Evolutionary conservation across 2,888 invertebrate species (phyloP).

Genomic region (Ectropis crepuscularia): DNA sequence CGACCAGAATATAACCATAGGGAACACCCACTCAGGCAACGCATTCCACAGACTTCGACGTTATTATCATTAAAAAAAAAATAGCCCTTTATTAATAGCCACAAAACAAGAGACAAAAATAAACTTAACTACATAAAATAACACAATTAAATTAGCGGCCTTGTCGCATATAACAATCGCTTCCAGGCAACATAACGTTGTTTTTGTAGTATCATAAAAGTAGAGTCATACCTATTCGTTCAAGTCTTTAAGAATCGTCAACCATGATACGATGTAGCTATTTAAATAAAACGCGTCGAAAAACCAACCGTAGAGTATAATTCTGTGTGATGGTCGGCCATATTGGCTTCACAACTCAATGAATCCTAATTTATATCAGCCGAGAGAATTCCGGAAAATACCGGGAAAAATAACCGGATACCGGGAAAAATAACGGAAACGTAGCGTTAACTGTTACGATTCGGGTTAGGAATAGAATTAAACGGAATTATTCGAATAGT

Average conservation of each 20-base stretch:
- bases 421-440: conserved; percentile 22
- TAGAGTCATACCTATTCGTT: not conserved
- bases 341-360: conserved; percentile 42
- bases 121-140: no score
- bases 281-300: not conserved
- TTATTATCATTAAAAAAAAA: no score
- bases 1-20: no score
- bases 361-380: conserved; percentile 44
- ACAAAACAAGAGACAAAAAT: no score
- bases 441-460: conserved; percentile 7
- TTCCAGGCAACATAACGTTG: no score
- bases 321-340: conserved; percentile 29
- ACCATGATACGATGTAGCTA: not conserved
- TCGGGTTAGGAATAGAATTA: not conserved
- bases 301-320: not conserved
- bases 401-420: conserved; percentile 1
- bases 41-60: no score
- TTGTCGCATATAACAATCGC: no score
- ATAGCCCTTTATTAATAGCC: no score
- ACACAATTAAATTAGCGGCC: no score
- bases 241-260: not conserved
- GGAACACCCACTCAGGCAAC: no score
- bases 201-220: not conserved
- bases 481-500: conserved; percentile 1
- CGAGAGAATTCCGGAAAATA: conserved; percentile 32